Conservation (phyloP, 2,888 invertebrate genomes). For the Ophion ellenae region DNA sequence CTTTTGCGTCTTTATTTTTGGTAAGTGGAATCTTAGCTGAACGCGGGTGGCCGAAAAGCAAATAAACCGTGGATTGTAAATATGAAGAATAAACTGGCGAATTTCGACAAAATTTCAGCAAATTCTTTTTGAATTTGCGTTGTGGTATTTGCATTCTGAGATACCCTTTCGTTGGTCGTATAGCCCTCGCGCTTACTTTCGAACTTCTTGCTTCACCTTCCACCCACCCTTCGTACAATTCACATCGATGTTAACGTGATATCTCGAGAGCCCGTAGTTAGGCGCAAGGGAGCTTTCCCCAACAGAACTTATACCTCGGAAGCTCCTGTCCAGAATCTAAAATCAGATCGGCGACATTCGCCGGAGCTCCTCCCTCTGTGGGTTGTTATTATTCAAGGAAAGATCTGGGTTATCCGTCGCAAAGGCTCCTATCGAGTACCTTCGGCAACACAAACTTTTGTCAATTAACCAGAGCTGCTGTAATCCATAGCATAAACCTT, state of each 20-base stretch:
- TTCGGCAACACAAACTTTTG: slow-evolving; percentile 47
- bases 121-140: slow-evolving; percentile 11
- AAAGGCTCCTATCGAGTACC: slow-evolving; percentile 45
- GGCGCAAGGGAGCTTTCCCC: slow-evolving; percentile 39
- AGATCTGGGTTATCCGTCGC: slow-evolving; percentile 73
- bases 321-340: slow-evolving; percentile 75
- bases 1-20: slow-evolving; percentile 1
- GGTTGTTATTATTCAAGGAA: slow-evolving; percentile 73
- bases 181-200: slow-evolving; percentile 24
- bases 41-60: not conserved
- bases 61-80: slow-evolving; percentile 37
- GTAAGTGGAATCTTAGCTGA: not conserved
- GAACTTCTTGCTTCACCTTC: slow-evolving; percentile 40
- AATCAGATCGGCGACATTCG: slow-evolving; percentile 72
- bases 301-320: slow-evolving; percentile 71
- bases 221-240: slow-evolving; percentile 57
- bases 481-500: not conserved
- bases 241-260: slow-evolving; percentile 49
- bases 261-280: slow-evolving; percentile 42
- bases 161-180: slow-evolving; percentile 30
- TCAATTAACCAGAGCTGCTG: slow-evolving; percentile 51
- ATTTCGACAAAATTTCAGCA: slow-evolving; percentile 42
- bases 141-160: not conserved
- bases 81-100: slow-evolving; percentile 55
- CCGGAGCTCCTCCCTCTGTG: slow-evolving; percentile 51